Base-by-base conservation (phyloP, 2,113 vertebrate genomes). In the Ploceus nigricollis region DNA sequence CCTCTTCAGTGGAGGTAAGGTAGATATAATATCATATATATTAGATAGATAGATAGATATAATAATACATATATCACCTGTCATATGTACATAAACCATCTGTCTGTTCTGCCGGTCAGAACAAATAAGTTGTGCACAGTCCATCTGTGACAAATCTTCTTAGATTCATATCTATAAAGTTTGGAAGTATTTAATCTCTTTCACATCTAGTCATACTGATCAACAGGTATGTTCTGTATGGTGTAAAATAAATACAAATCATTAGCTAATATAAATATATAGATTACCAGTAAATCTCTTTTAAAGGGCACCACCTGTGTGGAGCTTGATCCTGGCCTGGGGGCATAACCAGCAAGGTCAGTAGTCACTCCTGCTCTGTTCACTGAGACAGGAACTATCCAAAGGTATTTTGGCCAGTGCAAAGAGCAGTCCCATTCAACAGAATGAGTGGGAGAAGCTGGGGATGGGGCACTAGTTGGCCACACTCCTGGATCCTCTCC, bases 171-270 rank as follows among this genome's bases (percentile, higher is more conserved):
- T 37, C 42, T 47, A n/a, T 21, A 28, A 63, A 64, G 7, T 82
- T 53, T 54, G 40, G 6, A 53, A 45, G 4, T 53, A 42, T 85
- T 82, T 72, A 20, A 44, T 60, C 19, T 81, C 31, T 54, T 76
- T 56, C 68, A 89, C 8, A 30, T 16, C 8, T 76, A 31, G 13
- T 25, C 1, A 0, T 21, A 23, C 25, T 6, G 15, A 44, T 45
- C 28, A 65, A 39, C 12, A 75, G 39, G 15, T 56, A 7, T 51
- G 40, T 44, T 60, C 19, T 48, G 12, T 39, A 10, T 5, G 39
- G 30, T 5, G n/a, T 3, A 17, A 40, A 54, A 69, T 12, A 65
- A 76, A 48, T 1, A 31, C 0, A 0, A 86, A 50, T 57, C 2
- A 54, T 57, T 90, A 73, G 14, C 8, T 53, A 45, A 25, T 30